Conservation (phyloP, 2,113 vertebrate species). For the Gambusia holbrooki region DNA sequence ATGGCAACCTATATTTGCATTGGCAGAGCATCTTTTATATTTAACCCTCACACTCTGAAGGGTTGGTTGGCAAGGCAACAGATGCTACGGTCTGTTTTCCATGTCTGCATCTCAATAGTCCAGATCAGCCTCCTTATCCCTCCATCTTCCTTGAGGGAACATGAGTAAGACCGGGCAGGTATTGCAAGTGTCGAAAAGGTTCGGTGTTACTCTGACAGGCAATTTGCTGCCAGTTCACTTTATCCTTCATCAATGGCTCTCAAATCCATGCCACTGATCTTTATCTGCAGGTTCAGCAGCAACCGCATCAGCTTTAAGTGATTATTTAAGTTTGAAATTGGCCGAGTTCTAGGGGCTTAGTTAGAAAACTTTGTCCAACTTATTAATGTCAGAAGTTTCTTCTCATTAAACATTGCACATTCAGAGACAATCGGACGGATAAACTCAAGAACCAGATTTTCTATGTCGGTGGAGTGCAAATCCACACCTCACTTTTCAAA, state of each 20-base stretch:
- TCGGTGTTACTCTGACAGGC: conserved; percentile 29
- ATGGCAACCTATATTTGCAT: conserved; percentile 77
- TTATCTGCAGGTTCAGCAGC: not conserved
- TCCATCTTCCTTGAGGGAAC: conserved; percentile 42
- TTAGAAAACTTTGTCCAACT: not conserved
- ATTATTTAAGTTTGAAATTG: conserved; percentile 7
- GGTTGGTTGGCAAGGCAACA: conserved; percentile 80
- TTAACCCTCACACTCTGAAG: conserved; percentile 70
- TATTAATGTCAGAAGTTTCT: not conserved
- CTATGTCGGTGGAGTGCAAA: not conserved
- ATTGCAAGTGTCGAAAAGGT: conserved; percentile 11
- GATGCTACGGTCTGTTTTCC: conserved; percentile 70
- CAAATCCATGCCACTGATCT: conserved; percentile 21
- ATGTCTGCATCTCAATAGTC: conserved; percentile 68
- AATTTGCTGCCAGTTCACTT: conserved; percentile 26
- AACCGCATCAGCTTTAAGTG: not conserved
- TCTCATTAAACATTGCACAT: not conserved
- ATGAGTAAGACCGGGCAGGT: conserved; percentile 31
- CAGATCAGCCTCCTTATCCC: conserved; percentile 61
- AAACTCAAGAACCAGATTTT: not conserved
- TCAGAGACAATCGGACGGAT: not conserved
- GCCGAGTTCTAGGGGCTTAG: conserved; percentile 4
- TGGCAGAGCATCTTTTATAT: conserved; percentile 68
- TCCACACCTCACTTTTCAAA: no score
- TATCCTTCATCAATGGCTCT: conserved; percentile 16